Conservation (phyloP, 1,140 invertebrate genomes). For the Drosophila sproati region DNA sequence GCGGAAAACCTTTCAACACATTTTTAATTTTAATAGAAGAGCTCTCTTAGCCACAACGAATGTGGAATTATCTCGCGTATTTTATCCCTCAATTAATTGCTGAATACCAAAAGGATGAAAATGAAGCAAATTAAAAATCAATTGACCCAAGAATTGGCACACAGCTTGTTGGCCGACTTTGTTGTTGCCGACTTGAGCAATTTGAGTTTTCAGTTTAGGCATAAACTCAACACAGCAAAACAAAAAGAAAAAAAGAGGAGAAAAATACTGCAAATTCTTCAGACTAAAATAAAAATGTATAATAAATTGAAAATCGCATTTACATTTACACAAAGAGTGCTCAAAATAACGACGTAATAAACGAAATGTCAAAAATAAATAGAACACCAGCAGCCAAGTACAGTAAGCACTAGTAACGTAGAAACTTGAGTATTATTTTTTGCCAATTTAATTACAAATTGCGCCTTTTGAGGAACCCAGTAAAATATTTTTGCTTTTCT, state of each 20-base stretch:
- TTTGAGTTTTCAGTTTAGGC: neutral
- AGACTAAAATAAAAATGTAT: slow-evolving; percentile 53
- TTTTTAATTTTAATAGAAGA: no score
- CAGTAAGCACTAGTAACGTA: slow-evolving; percentile 9
- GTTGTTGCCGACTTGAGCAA: no score
- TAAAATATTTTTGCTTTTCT: slow-evolving; percentile 3
- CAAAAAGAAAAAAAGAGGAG: no score
- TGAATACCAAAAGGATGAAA: no score
- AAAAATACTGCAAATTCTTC: slow-evolving; percentile 57
- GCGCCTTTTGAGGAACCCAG: neutral
- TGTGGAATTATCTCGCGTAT: no score
- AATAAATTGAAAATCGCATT: slow-evolving; percentile 44
- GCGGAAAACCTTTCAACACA: no score
- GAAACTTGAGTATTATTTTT: neutral
- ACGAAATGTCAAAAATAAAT: slow-evolving; percentile 69
- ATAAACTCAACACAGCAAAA: neutral
- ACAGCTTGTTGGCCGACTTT: slow-evolving; percentile 3
- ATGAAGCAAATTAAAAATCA: neutral
- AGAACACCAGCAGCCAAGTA: slow-evolving; percentile 14
- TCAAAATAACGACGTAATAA: slow-evolving; percentile 71
- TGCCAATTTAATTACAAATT: slow-evolving; percentile 1
- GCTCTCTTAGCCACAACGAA: no score
- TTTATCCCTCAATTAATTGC: no score
- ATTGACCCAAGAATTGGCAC: slow-evolving; percentile 4
- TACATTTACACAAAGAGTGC: slow-evolving; percentile 30